phyloP scores from a whole-genome alignment of 2,113 vertebrate species.

The Paradisaea rubra region DNA sequence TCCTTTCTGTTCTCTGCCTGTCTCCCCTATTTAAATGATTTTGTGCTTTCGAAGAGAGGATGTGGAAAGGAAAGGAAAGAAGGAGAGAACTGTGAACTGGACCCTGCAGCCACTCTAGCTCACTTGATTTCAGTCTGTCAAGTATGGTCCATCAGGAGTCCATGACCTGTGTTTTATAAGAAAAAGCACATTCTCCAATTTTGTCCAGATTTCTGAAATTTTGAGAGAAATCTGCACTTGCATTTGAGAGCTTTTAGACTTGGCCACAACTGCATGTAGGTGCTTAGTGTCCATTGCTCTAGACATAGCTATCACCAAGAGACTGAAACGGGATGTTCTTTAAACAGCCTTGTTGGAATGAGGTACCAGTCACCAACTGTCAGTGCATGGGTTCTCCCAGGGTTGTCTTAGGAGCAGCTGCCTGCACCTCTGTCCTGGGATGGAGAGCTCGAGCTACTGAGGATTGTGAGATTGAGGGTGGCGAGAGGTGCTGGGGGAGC shows the following conservation, averaged over 20 bases:
- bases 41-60: not conserved
- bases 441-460: not conserved
- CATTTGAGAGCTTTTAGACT: not conserved
- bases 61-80: not conserved
- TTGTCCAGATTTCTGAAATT: not conserved
- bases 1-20: not conserved
- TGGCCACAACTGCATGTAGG: accelerated
- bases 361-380: not conserved
- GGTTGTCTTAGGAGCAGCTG: not conserved
- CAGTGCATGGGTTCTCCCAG: accelerated
- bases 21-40: not conserved
- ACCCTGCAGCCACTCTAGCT: not conserved
- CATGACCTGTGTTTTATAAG: not conserved
- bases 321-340: not conserved
- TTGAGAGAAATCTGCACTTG: not conserved
- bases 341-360: not conserved
- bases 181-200: not conserved
- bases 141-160: not conserved
- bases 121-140: not conserved
- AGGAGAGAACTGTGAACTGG: not conserved
- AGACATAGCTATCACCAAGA: not conserved
- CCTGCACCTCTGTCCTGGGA: not conserved
- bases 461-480: not conserved
- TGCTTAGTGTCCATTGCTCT: not conserved
- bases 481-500: not conserved